phyloP scores from a whole-genome alignment of 2,113 vertebrate species.

The Planiliza haematocheilus region DNA sequence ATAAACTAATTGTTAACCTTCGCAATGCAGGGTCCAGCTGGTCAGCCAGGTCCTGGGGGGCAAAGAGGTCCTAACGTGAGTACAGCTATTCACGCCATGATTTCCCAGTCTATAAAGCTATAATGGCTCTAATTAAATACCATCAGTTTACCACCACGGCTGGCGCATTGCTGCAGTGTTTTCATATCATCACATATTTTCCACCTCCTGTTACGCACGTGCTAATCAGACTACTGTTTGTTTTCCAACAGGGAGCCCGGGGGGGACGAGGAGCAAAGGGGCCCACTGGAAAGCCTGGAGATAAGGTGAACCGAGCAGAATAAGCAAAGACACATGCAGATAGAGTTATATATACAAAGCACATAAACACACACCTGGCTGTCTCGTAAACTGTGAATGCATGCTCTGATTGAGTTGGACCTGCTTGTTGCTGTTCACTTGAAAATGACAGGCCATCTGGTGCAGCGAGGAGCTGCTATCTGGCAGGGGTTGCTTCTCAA shows the following conservation, averaged over 20 bases:
- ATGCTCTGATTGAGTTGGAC: conserved; percentile 24
- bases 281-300: conserved; percentile 88
- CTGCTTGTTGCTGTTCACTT: conserved; percentile 54
- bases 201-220: conserved; percentile 36
- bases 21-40: conserved; percentile 86
- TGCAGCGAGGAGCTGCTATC: conserved; percentile 31
- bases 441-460: conserved; percentile 68
- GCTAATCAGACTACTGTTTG: conserved; percentile 61
- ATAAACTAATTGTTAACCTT: conserved; percentile 41
- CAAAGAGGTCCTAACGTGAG: conserved; percentile 90
- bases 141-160: conserved; percentile 12
- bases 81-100: conserved; percentile 6
- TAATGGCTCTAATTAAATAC: conserved; percentile 29
- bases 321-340: conserved; percentile 37
- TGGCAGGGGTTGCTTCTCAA: conserved; percentile 49
- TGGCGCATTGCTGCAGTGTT: conserved; percentile 19
- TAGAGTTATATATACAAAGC: conserved; percentile 15
- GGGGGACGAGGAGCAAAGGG: conserved; percentile 89
- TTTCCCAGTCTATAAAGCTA: conserved; percentile 2
- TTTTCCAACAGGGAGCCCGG: conserved; percentile 80
- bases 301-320: conserved; percentile 82
- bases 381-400: conserved; percentile 63
- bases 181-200: conserved; percentile 39
- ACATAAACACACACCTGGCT: conserved; percentile 61
- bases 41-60: conserved; percentile 86